Conservation (phyloP, 2,113 vertebrate genomes). For the Cavia porcellus region DNA sequence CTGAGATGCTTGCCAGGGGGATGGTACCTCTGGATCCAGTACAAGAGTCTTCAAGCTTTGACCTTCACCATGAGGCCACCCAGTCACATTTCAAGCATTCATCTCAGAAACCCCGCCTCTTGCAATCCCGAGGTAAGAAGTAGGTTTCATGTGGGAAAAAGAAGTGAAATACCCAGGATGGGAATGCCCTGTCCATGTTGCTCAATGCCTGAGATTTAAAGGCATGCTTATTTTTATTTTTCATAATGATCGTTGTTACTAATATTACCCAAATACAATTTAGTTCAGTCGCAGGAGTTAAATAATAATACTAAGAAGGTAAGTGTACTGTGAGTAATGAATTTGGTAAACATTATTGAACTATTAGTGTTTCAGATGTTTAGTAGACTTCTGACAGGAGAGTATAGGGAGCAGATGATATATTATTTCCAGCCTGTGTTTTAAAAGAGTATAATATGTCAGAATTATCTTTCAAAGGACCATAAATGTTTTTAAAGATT, state of each 20-base stretch:
- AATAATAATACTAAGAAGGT: background rate
- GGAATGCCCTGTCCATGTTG: background rate
- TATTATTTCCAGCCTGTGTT: conserved; percentile 18
- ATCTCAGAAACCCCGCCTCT: conserved; percentile 77
- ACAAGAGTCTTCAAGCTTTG: conserved; percentile 80
- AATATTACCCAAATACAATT: background rate
- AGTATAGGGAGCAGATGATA: background rate
- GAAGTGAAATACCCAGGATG: background rate
- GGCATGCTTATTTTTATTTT: background rate
- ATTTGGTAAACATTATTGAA: background rate
- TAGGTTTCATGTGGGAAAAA: background rate
- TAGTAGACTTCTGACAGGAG: background rate
- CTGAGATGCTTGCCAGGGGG: conserved; percentile 81
- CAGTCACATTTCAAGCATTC: conserved; percentile 79
- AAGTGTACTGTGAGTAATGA: conserved; percentile 29
- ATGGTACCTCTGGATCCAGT: conserved; percentile 78
- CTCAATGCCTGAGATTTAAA: background rate
- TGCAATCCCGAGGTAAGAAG: conserved; percentile 77
- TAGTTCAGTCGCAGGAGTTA: background rate
- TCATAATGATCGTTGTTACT: background rate
- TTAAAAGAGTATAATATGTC: background rate
- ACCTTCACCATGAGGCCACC: conserved; percentile 70
- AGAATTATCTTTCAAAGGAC: background rate
- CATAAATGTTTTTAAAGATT: background rate
- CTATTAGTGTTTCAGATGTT: background rate